Evolutionary conservation across 2,113 vertebrate species (phyloP), one percentile per base, ranked within the genome.

Genomic region (Entomyzon cyanotis): DNA sequence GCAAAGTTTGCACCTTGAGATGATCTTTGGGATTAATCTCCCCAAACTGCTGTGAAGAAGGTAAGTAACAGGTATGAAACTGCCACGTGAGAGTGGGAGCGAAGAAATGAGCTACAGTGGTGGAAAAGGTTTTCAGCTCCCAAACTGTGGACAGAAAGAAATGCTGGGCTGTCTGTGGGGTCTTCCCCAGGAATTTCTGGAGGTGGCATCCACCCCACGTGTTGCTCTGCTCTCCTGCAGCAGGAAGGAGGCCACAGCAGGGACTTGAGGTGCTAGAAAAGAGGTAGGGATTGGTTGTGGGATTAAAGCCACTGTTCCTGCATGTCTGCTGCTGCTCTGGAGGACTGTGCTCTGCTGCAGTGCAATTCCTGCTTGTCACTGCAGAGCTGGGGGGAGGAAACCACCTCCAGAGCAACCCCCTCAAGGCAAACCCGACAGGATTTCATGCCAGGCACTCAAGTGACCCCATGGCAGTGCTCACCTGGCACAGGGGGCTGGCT

Each of bases 1-100:
- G 67, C 59, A 55, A 58, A 77, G 67, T 90, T 93, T 90, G 93
- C 42, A 44, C 42, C 42, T 93, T 90, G 93, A 94, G 71, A 93
- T 3, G 12, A 59, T 67, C 75, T 94, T 80, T 47, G 60, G 49
- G 78, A 74, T 84, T 70, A 52, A 83, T 64, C 49, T 82, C 56
- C 80, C 84, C 87, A 82, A 1, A 50, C 23, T 20, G 46, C 85
- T 88, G 87, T 11, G 85, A 41, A 47, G 79, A 77, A 71, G 71
- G 71, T 25, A 65, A 75, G 76, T 35, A 68, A 75, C 28, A 74
- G 67, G 62, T 46, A 69, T 30, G 28, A 44, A 23, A 33, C 53
- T 42, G 77, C 24, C 3, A 8, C 1, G 41, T 2, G 23, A 62
- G 85, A 49, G 28, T 8, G 63, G 37, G 62, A 71, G 53, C 46